These are phyloP conservation scores for Patella depressa DNA, from an alignment of 2,888 invertebrate genomes.

Conservation along the genomic window DNA sequence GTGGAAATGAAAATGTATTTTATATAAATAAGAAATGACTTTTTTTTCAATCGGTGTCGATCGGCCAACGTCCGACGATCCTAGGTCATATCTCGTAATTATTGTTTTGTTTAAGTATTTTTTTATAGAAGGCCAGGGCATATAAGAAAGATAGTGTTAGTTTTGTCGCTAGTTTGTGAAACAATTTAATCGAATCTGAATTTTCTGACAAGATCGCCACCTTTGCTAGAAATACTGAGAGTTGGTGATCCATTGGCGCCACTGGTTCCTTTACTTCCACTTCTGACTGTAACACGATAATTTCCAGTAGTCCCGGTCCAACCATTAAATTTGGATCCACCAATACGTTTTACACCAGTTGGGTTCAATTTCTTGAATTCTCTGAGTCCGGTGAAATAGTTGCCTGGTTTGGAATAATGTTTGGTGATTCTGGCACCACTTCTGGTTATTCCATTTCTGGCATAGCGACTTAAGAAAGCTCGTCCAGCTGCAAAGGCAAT, in stretches of 20 bases:
- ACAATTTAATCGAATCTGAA: conserved; percentile 30
- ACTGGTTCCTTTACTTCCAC: conserved; percentile 15
- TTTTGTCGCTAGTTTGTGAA: too few species aligned
- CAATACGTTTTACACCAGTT: conserved; percentile 19
- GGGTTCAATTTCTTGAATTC: conserved; percentile 34
- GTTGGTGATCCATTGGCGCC: conserved; percentile 33
- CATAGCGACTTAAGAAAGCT: conserved; percentile 23
- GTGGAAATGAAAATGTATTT: too few species aligned
- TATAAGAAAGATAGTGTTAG: too few species aligned
- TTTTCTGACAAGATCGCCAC: conserved; percentile 32
- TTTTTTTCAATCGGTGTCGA: too few species aligned
- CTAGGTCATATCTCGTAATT: too few species aligned
- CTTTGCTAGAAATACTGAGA: conserved; percentile 28
- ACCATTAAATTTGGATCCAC: conserved; percentile 25
- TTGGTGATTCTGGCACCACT: conserved; percentile 32
- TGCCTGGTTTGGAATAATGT: conserved; percentile 30
- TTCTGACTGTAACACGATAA: conserved; percentile 37
- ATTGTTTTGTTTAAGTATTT: too few species aligned
- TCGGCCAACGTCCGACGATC: too few species aligned
- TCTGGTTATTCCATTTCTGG: conserved; percentile 18
- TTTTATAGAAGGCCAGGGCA: too few species aligned
- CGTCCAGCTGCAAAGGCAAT: conserved; percentile 21
- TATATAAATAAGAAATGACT: too few species aligned
- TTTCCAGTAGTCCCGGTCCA: conserved; percentile 31
- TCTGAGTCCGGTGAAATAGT: conserved; percentile 26